These are phyloP conservation scores for Equus quagga DNA, from an alignment of 2,113 vertebrate genomes.

Conservation along the genomic window DNA sequence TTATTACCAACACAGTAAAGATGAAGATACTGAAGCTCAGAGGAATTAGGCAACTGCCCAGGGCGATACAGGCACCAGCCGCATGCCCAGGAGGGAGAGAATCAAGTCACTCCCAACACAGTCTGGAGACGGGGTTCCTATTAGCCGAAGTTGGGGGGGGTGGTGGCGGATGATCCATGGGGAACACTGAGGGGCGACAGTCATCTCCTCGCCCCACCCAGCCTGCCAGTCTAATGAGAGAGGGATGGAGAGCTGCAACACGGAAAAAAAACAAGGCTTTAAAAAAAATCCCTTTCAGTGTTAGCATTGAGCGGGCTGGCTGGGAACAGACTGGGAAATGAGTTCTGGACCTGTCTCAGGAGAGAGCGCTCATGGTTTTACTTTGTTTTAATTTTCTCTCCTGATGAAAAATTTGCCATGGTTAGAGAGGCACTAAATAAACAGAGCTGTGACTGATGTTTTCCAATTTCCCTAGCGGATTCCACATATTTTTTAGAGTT, in stretches of 20 bases:
- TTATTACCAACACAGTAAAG: background rate
- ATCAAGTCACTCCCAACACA: accelerated
- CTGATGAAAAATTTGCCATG: slow-evolving; percentile 74
- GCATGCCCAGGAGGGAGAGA: background rate
- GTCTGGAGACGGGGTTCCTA: too few relatives aligned
- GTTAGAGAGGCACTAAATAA: slow-evolving; percentile 54
- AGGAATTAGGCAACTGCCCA: background rate
- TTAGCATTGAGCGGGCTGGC: background rate
- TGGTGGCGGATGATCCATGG: too few relatives aligned
- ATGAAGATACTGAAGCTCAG: background rate
- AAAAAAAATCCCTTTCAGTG: background rate
- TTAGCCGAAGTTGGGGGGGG: background rate
- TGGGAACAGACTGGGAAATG: slow-evolving; percentile 57
- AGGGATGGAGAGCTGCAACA: background rate
- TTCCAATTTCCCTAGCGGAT: slow-evolving; percentile 61
- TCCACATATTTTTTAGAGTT: slow-evolving; percentile 6
- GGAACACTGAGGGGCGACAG: accelerated
- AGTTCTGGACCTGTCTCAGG: slow-evolving; percentile 12
- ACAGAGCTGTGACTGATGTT: slow-evolving; percentile 60
- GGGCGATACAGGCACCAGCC: background rate
- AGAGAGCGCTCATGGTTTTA: slow-evolving; percentile 63
- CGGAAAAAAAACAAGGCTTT: background rate
- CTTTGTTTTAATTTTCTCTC: slow-evolving; percentile 79
- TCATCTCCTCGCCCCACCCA: background rate
- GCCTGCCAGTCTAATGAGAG: background rate